These are phyloP conservation scores for Poeciliopsis retropinna DNA, from an alignment of 2,113 vertebrate genomes.

Conservation along the genomic window DNA sequence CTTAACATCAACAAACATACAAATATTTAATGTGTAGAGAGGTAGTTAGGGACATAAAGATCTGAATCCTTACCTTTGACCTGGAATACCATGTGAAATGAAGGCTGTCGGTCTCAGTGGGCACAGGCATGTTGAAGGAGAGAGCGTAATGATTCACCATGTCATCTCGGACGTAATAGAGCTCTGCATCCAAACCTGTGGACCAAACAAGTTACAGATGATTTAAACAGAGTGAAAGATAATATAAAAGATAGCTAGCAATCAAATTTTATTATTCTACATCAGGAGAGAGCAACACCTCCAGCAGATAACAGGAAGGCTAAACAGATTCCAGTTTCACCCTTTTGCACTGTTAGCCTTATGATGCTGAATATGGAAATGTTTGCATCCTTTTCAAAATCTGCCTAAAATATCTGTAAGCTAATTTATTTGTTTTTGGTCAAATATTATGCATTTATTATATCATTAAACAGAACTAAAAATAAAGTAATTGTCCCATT, in stretches of 20 bases:
- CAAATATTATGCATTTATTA: no score
- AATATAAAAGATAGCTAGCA: conserved; percentile 1
- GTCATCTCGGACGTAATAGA: conserved; percentile 95
- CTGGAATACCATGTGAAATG: conserved; percentile 96
- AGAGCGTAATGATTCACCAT: conserved; percentile 93
- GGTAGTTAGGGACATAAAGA: neutral
- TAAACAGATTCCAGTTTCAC: neutral
- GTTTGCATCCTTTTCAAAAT: neutral
- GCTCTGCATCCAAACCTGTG: conserved; percentile 94
- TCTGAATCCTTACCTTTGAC: conserved; percentile 81
- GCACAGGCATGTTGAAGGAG: conserved; percentile 93
- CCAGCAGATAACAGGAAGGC: neutral
- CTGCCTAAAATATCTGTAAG: neutral
- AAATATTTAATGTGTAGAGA: neutral
- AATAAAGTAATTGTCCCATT: no score
- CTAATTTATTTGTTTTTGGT: no score
- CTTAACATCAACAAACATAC: neutral
- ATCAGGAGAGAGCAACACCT: neutral
- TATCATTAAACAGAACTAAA: no score
- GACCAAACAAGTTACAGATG: conserved; percentile 6
- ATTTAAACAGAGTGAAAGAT: neutral
- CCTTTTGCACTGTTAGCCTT: neutral
- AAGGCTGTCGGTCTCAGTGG: conserved; percentile 93
- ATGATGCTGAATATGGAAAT: neutral
- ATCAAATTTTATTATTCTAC: neutral